Evolutionary conservation across 30 jellyfish, hydroid and myxozoan species (phyloP).

Genomic region (Aurelia sp.): DNA sequence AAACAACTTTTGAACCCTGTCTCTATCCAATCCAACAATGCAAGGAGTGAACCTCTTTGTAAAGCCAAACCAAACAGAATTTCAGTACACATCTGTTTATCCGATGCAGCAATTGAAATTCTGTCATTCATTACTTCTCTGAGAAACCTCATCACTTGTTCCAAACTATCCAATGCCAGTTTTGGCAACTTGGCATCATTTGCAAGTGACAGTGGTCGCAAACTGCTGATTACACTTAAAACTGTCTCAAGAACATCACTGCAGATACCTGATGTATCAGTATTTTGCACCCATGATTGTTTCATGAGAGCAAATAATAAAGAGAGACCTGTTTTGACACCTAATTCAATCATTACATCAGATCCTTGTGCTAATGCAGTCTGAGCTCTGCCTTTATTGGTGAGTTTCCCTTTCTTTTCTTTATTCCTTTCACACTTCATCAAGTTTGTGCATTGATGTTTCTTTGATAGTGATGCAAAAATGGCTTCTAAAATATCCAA

Average conservation of each 20-base stretch:
- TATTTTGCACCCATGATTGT: conserved; percentile 78
- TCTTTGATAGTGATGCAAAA: conserved; percentile 45
- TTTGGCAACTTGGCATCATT: conserved; percentile 75
- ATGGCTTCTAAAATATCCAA: conserved; percentile 53
- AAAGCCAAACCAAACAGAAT: conserved; percentile 76
- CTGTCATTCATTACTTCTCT: conserved; percentile 43
- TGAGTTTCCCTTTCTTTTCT: conserved; percentile 12
- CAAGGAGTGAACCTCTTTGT: conserved; percentile 74
- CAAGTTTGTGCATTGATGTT: conserved; percentile 49
- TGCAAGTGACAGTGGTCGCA: conserved; percentile 90
- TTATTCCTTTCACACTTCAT: conserved; percentile 4
- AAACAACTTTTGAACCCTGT: conserved; percentile 46
- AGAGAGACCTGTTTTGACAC: conserved; percentile 83
- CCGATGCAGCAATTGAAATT: conserved; percentile 9
- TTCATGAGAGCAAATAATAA: conserved; percentile 81
- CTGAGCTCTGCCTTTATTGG: not conserved
- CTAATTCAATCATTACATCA: conserved; percentile 78
- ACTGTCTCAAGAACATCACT: conserved; percentile 78
- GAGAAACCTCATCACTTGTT: conserved; percentile 64
- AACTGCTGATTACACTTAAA: conserved; percentile 40
- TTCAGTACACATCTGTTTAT: conserved; percentile 59
- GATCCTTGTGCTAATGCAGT: conserved; percentile 40
- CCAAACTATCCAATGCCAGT: conserved; percentile 76
- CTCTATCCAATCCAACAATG: conserved; percentile 84
- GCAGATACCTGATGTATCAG: conserved; percentile 53